Evolutionary conservation across 1,140 invertebrate genomes (phyloP).

Genomic region (Bombus confusus): DNA sequence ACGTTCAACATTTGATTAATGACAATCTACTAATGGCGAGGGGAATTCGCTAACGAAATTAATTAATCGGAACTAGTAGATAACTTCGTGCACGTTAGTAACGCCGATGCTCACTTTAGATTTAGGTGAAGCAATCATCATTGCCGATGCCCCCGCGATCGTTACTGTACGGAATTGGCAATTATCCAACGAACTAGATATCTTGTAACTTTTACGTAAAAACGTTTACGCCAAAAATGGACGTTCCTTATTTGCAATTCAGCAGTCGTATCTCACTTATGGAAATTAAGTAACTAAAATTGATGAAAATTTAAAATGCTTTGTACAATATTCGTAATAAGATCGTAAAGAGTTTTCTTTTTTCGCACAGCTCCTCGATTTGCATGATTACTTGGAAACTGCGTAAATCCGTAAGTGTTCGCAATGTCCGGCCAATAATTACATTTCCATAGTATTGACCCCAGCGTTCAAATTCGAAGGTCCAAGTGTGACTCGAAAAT

Average conservation of each 20-base stretch:
- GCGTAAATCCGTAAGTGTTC: too few relatives aligned
- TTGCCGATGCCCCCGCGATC: neutral
- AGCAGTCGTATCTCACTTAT: too few relatives aligned
- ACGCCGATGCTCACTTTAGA: neutral
- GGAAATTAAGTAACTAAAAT: too few relatives aligned
- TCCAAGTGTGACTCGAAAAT: neutral
- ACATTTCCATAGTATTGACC: constrained; percentile 28
- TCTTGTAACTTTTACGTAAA: too few relatives aligned
- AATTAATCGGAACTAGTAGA: constrained; percentile 38
- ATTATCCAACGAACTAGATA: neutral
- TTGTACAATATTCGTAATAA: too few relatives aligned
- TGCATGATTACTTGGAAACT: too few relatives aligned
- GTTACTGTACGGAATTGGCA: constrained; percentile 1
- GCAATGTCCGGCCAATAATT: constrained; percentile 16
- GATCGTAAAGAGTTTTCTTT: too few relatives aligned
- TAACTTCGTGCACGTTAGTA: neutral
- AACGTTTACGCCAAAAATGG: too few relatives aligned
- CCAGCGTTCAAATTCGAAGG: neutral
- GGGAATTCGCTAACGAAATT: constrained; percentile 8
- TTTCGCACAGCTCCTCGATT: too few relatives aligned
- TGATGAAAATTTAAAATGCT: too few relatives aligned
- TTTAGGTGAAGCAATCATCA: neutral
- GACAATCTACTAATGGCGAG: neutral
- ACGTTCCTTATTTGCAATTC: too few relatives aligned
- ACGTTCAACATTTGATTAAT: neutral